Conservation (phyloP, 1,140 invertebrate genomes). For the Protaetia brevitarsis region DNA sequence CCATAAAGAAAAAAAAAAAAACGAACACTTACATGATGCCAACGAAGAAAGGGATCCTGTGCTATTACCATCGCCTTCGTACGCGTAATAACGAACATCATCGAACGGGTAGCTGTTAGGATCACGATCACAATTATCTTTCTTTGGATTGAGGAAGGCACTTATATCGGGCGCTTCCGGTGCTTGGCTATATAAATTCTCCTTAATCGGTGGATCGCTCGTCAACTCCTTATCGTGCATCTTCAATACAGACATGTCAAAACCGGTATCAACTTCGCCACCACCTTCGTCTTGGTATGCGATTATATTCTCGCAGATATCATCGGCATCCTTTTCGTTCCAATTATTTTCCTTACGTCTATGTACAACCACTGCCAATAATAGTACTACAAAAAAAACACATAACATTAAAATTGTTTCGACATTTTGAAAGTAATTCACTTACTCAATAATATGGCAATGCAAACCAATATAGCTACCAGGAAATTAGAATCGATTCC, state of each 20-base stretch:
- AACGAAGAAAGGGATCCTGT: conserved; percentile 88
- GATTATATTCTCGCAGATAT: conserved; percentile 95
- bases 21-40: conserved; percentile 71
- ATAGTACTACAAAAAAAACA: conserved; percentile 62
- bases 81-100: conserved; percentile 93
- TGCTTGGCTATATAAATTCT: conserved; percentile 47
- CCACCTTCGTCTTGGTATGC: conserved; percentile 97
- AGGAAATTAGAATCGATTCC: conserved; percentile 80
- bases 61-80: conserved; percentile 93
- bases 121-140: conserved; percentile 86
- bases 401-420: conserved; percentile 13
- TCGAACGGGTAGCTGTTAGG: conserved; percentile 87
- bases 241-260: conserved; percentile 81
- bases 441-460: conserved; percentile 71
- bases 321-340: conserved; percentile 88
- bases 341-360: conserved; percentile 78
- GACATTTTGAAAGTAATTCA: conserved; percentile 35
- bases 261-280: conserved; percentile 91
- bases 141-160: conserved; percentile 85
- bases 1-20: not conserved
- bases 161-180: conserved; percentile 67
- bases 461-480: conserved; percentile 78
- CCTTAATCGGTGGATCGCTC: conserved; percentile 39
- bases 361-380: conserved; percentile 84
- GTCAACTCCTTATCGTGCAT: conserved; percentile 37